Evolutionary conservation across 2,113 vertebrate genomes (phyloP).

Genomic region (Macquaria ambigua): DNA sequence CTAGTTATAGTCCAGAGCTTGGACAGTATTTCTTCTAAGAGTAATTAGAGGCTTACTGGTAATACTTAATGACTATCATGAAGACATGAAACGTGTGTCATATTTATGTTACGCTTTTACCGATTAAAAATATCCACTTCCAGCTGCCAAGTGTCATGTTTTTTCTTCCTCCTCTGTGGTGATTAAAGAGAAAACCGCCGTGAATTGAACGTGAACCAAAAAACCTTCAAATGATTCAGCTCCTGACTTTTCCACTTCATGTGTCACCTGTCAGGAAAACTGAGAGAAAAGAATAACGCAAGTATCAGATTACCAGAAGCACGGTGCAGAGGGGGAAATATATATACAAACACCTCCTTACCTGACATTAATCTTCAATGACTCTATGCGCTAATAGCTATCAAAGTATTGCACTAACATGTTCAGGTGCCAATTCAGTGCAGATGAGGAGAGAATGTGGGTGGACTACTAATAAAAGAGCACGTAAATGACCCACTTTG

Average conservation of each 20-base stretch:
- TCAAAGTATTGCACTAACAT: constrained; percentile 14
- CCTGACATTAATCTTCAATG: constrained; percentile 17
- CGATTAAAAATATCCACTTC: constrained; percentile 19
- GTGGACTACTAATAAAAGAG: constrained; percentile 11
- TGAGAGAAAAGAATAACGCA: constrained; percentile 36
- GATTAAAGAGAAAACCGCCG: constrained; percentile 41
- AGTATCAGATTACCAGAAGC: constrained; percentile 19
- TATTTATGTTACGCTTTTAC: constrained; percentile 17
- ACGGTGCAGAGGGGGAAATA: background rate
- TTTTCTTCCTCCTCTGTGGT: constrained; percentile 29
- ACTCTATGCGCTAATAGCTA: constrained; percentile 7
- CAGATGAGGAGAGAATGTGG: constrained; percentile 6
- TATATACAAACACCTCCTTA: constrained; percentile 22
- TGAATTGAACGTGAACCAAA: constrained; percentile 34
- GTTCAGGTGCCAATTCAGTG: constrained; percentile 23
- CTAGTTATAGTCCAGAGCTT: background rate
- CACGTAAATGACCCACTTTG: background rate
- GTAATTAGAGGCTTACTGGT: background rate
- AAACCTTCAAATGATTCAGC: constrained; percentile 38
- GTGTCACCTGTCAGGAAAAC: constrained; percentile 44
- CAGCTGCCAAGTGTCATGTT: constrained; percentile 37
- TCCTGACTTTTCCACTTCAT: constrained; percentile 30
- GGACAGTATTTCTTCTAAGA: background rate
- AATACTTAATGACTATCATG: constrained; percentile 8
- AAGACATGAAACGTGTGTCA: constrained; percentile 2